Conservation (phyloP, 2,888 invertebrate species). For the Perithous albicinctus region DNA sequence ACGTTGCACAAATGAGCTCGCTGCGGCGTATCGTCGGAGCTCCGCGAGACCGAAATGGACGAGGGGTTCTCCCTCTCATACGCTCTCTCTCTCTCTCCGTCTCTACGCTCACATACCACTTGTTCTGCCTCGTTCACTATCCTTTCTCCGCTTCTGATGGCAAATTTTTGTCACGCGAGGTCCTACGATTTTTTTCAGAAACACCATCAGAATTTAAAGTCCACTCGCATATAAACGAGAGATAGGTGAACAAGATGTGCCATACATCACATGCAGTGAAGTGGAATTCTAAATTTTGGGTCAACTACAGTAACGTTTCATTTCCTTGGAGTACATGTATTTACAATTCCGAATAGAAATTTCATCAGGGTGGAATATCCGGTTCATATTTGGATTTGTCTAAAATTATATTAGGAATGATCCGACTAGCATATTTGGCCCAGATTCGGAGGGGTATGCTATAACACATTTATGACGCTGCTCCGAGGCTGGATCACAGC, state of each 20-base stretch:
- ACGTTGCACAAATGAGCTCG: slow-evolving; percentile 77
- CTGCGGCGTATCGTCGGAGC: slow-evolving; percentile 71
- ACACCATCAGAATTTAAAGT: slow-evolving; percentile 29
- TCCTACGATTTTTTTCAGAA: slow-evolving; percentile 58
- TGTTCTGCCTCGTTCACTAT: slow-evolving; percentile 62
- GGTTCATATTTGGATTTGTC: not conserved
- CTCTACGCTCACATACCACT: slow-evolving; percentile 44
- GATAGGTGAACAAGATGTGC: slow-evolving; percentile 51
- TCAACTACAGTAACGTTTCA: slow-evolving; percentile 22
- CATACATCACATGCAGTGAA: not conserved
- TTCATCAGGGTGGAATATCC: not conserved
- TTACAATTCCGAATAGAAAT: not conserved
- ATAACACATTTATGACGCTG: too few relatives aligned
- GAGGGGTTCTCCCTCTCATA: slow-evolving; percentile 64
- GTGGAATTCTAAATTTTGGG: slow-evolving; percentile 30
- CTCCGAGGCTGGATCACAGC: too few relatives aligned
- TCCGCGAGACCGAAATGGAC: slow-evolving; percentile 66
- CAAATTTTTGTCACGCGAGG: slow-evolving; percentile 48
- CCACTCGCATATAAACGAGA: slow-evolving; percentile 18
- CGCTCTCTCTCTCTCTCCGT: too few relatives aligned
- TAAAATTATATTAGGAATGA: too few relatives aligned
- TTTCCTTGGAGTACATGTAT: not conserved
- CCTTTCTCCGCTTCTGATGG: slow-evolving; percentile 37
- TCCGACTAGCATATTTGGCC: too few relatives aligned
- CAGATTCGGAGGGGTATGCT: too few relatives aligned